Evolutionary conservation across 2,113 vertebrate genomes (phyloP).

Genomic region (Passer montanus): DNA sequence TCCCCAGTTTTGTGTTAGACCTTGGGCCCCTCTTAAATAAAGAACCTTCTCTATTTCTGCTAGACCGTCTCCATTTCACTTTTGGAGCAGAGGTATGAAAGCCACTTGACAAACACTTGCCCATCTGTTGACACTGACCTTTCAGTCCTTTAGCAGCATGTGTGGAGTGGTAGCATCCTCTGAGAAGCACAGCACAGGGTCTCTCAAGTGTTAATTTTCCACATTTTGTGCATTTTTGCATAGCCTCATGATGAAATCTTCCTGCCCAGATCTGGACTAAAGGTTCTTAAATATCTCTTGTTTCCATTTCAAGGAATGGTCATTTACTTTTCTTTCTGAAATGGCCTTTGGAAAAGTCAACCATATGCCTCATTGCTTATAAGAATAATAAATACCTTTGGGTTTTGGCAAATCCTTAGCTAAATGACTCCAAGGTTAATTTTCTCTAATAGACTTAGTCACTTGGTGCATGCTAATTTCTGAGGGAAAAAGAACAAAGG

Average conservation of each 20-base stretch:
- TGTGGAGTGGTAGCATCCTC: neutral
- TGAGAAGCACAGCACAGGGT: neutral
- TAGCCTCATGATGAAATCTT: neutral
- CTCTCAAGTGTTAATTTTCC: neutral
- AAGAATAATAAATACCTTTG: conserved; percentile 52
- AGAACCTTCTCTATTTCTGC: neutral
- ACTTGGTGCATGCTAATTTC: conserved; percentile 27
- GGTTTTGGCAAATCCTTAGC: conserved; percentile 38
- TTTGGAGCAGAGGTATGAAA: neutral
- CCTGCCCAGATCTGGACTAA: neutral
- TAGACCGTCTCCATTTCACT: neutral
- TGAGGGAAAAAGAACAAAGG: neutral
- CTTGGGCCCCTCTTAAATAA: neutral
- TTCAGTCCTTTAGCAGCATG: neutral
- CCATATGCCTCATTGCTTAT: conserved; percentile 43
- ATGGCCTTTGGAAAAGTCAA: conserved; percentile 50
- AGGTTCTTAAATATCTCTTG: conserved; percentile 1
- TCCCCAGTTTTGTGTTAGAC: neutral
- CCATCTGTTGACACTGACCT: neutral
- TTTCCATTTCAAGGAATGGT: conserved; percentile 17
- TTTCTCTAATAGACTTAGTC: conserved; percentile 22
- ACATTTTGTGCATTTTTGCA: neutral
- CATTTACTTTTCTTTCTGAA: conserved; percentile 32
- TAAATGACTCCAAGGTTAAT: conserved; percentile 36
- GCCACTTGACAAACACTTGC: neutral